A percentile compares a stretch with the other conserved stretches of the same genome.
These are phyloP conservation scores for Vulpes lagopus DNA, from an alignment of 2,113 vertebrate species.

Conservation along the genomic window DNA sequence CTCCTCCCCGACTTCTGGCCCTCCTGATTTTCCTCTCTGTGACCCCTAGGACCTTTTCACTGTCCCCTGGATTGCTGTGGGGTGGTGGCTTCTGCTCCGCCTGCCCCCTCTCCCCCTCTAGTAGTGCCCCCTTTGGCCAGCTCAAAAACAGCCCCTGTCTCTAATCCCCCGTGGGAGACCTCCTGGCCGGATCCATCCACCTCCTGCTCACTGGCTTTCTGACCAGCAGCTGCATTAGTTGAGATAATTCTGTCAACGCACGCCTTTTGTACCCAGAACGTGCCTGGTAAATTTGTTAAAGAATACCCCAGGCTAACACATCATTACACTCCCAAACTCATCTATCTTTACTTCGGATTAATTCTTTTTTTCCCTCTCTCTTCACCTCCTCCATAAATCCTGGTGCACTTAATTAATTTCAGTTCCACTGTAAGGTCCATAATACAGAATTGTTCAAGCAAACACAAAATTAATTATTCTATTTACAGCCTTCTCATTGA, in stretches of 20 bases:
- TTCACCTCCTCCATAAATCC: conserved; percentile 99
- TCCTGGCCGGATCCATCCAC: conserved; percentile 75
- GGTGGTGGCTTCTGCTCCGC: background rate
- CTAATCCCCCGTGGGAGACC: background rate
- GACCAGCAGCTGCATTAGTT: conserved; percentile 95
- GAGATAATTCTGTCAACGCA: conserved; percentile 96
- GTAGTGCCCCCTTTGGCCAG: background rate
- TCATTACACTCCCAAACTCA: conserved; percentile 98
- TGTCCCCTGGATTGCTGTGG: background rate
- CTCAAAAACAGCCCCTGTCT: background rate
- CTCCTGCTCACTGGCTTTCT: conserved; percentile 87
- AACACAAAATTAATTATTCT: conserved; percentile 99
- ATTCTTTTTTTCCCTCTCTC: conserved; percentile 97
- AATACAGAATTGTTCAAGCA: conserved; percentile 99
- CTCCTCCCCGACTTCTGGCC: background rate
- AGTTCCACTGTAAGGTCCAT: conserved; percentile 96
- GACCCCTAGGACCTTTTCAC: background rate
- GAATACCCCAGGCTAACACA: conserved; percentile 93
- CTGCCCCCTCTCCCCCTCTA: background rate
- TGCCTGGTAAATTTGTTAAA: conserved; percentile 98
- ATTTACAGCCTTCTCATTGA: conserved; percentile 99
- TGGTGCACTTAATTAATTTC: conserved; percentile 99
- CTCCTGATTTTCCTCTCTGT: background rate
- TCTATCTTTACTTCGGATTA: conserved; percentile 99
- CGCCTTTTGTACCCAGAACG: conserved; percentile 91